A percentile compares a stretch with the other conserved stretches of the same genome.
These are phyloP conservation scores for Drosophila eugracilis DNA, from an alignment of 1,140 invertebrate species.

Conservation along the genomic window DNA sequence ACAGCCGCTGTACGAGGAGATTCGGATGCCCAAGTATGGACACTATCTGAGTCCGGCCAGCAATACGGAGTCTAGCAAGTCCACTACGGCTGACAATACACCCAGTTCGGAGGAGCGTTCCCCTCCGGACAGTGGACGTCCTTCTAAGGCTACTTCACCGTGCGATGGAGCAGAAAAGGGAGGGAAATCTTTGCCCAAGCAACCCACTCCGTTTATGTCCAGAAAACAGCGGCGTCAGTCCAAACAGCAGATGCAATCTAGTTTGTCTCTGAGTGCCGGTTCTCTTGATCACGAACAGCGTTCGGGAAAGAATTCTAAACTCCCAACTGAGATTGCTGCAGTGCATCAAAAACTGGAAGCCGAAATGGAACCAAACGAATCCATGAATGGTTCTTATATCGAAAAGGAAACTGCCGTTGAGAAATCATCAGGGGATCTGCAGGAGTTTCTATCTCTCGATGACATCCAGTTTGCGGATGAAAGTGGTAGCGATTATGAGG, in stretches of 20 bases:
- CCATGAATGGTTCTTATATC: slow-evolving; percentile 76
- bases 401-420: slow-evolving; percentile 86
- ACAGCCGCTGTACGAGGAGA: slow-evolving; percentile 83
- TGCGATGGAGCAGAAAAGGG: slow-evolving; percentile 51
- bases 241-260: slow-evolving; percentile 63
- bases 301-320: slow-evolving; percentile 12
- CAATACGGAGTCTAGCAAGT: slow-evolving; percentile 85
- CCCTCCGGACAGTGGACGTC: slow-evolving; percentile 53
- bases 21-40: slow-evolving; percentile 85
- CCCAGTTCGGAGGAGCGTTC: slow-evolving; percentile 73
- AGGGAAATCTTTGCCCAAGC: slow-evolving; percentile 45
- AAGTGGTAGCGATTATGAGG: slow-evolving; percentile 77
- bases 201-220: slow-evolving; percentile 73
- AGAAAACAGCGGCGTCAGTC: slow-evolving; percentile 70
- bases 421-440: slow-evolving; percentile 77
- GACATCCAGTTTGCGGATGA: slow-evolving; percentile 86
- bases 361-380: slow-evolving; percentile 53
- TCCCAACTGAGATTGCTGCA: slow-evolving; percentile 34
- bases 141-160: slow-evolving; percentile 70
- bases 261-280: slow-evolving; percentile 26
- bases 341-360: slow-evolving; percentile 58
- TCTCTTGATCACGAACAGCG: slow-evolving; percentile 17
- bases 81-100: slow-evolving; percentile 70
- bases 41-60: slow-evolving; percentile 86
- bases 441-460: slow-evolving; percentile 84